Evolutionary conservation across 2,888 invertebrate species (phyloP), one percentile per base, ranked within the genome.

Genomic region (Microchrysa polita): DNA sequence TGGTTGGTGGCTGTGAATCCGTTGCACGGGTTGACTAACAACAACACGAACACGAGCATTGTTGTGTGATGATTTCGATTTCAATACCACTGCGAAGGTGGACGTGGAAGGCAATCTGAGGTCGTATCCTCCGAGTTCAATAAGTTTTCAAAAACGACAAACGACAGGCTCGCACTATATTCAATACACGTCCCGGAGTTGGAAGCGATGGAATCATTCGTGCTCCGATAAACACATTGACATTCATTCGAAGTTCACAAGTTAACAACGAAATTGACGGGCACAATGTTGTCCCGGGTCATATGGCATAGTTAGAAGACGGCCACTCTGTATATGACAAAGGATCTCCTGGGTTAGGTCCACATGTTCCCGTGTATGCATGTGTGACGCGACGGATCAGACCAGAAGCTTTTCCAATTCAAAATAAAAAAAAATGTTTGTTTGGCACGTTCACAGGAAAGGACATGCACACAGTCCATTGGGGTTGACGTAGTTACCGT

Each of bases 151-250:
- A 53, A 16, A n/a, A n/a, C n/a, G n/a, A 34, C 27, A 7, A 34
- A 34, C 16, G 57, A 42, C 57, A n/a, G n/a, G n/a, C n/a, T n/a
- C n/a, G n/a, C n/a, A n/a, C n/a, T n/a, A 42, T 55, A 69, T 69
- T 69, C 69, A 55, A 57, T 55, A 16, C 69, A 69, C 69, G 69
- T 69, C 40, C n/a, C 23, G 20, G 69, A 22, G 40, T 55, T 57
- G 57, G 69, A 16, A 69, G 22, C 69, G 69, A 69, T 69, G 55
- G 69, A 55, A 69, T 55, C 42, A 55, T 69, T 69, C 57, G 55
- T 57, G 69, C 57, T 57, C 57, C 69, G 57, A 69, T 69, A 69
- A 69, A 69, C 69, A 69, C 69, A 69, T 69, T 69, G 69, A 69
- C 69, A 69, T 69, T 69, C 69, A 22, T 40, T 69, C 40, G 18